Evolutionary conservation across 2,888 invertebrate genomes (phyloP).

Genomic region (Morinoia aosen): DNA sequence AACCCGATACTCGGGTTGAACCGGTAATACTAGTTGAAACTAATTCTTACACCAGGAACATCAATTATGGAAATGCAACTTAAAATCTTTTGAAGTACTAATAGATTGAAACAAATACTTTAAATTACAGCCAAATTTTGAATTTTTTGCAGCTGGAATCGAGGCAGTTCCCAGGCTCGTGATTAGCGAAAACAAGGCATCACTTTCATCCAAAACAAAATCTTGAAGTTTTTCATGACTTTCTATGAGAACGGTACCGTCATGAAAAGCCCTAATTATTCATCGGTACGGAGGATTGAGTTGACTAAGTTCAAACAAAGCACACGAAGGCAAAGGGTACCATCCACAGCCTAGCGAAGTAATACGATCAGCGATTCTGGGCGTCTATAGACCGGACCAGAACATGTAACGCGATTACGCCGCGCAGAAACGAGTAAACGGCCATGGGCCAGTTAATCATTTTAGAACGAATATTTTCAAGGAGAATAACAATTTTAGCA

Average conservation of each 20-base stretch:
- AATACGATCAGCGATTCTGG: neutral
- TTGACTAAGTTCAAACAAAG: neutral
- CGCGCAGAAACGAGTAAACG: neutral
- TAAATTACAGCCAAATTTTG: neutral
- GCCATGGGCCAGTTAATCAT: neutral
- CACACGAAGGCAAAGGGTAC: neutral
- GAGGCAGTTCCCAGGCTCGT: neutral
- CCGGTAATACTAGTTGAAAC: too few relatives aligned
- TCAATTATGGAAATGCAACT: too few relatives aligned
- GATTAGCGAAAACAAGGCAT: neutral
- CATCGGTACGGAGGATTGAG: neutral
- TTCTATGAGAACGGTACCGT: neutral
- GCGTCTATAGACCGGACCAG: neutral
- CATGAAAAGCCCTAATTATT: neutral
- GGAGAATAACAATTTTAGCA: neutral
- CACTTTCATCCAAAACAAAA: neutral
- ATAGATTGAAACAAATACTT: neutral
- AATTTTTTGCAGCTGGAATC: neutral
- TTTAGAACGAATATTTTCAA: neutral
- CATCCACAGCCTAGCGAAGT: neutral
- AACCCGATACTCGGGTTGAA: too few relatives aligned
- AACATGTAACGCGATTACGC: neutral
- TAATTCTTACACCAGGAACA: too few relatives aligned
- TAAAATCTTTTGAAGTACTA: neutral
- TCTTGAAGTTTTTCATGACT: neutral